Percentiles rank a stretch among this genome's conserved stretches.
These are phyloP conservation scores for Ammospiza maritima DNA, from an alignment of 2,797 vertebrate species.

Conservation along the genomic window DNA sequence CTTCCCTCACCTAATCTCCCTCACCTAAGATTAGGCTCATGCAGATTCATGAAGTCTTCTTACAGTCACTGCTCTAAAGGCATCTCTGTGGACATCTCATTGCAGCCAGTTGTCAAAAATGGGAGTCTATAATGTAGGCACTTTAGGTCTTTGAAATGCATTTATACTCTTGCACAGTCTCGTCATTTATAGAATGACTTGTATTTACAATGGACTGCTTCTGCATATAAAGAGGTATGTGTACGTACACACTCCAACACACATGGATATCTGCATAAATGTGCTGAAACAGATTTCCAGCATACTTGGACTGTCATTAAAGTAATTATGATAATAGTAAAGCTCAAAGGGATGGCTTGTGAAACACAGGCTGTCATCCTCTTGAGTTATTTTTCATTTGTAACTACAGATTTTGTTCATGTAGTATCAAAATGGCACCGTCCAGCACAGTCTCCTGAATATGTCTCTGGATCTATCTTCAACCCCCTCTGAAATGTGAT, in stretches of 20 bases:
- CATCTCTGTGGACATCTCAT: neutral
- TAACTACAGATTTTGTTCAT: conserved; percentile 19
- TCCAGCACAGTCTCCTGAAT: neutral
- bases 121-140: neutral
- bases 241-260: neutral
- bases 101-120: neutral
- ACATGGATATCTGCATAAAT: neutral
- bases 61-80: neutral
- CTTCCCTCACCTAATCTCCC: neutral
- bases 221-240: neutral
- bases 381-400: neutral
- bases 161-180: neutral
- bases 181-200: conserved; percentile 22
- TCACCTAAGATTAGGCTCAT: neutral
- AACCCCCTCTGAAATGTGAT: neutral
- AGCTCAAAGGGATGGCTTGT: neutral
- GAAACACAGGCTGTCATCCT: neutral
- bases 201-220: conserved; percentile 1
- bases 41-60: neutral
- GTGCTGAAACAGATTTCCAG: neutral
- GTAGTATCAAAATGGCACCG: neutral
- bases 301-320: neutral
- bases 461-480: neutral
- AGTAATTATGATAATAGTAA: neutral
- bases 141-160: conserved; percentile 41